A percentile compares a stretch with the other conserved stretches of the same genome.
Conservation (phyloP, 2,113 vertebrate species). For the Alectura lathami region DNA sequence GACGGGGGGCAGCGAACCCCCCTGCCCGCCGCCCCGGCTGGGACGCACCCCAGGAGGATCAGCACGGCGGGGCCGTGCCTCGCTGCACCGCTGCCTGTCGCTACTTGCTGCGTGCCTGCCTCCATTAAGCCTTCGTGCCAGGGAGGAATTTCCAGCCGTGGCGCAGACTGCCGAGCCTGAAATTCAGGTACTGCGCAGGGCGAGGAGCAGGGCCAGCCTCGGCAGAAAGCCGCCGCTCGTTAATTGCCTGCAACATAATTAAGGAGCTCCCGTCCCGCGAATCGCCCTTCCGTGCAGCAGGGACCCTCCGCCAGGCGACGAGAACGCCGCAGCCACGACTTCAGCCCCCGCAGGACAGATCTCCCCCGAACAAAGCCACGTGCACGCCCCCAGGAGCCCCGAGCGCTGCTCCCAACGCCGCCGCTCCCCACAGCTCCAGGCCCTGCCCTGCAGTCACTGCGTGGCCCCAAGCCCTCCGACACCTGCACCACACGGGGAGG, state of each 20-base stretch:
- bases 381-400: not conserved
- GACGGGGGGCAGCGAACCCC: no score
- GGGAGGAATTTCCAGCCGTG: slow-evolving; percentile 12
- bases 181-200: slow-evolving; percentile 18
- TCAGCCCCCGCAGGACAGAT: not conserved
- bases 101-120: slow-evolving; percentile 12
- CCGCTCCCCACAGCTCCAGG: not conserved
- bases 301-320: not conserved
- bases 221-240: not conserved
- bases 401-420: not conserved
- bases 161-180: slow-evolving; percentile 49
- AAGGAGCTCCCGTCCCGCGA: not conserved
- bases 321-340: not conserved
- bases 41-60: no score
- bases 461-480: not conserved
- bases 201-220: not conserved
- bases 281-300: not conserved
- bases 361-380: not conserved
- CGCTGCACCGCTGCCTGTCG: slow-evolving; percentile 34
- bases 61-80: no score
- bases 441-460: not conserved
- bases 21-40: no score
- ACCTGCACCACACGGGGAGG: not conserved
- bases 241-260: not conserved
- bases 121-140: not conserved